Evolutionary conservation across 2,113 vertebrate species (phyloP), one percentile per base, ranked within the genome.

Genomic region (Centrocercus urophasianus): DNA sequence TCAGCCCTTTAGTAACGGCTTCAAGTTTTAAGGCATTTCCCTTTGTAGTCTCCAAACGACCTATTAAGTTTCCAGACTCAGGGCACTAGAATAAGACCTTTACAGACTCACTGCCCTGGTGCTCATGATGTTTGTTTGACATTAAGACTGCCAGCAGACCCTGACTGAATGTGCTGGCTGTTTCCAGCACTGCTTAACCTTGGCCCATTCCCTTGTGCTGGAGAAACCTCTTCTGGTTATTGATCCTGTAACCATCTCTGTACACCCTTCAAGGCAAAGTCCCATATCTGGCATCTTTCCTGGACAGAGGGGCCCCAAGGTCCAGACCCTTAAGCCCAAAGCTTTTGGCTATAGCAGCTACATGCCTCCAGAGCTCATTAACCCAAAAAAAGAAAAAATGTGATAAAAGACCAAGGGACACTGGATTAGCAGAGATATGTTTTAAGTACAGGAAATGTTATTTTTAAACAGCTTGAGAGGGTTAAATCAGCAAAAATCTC

Each of bases 401-500:
- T 50, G 63, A 88, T 80, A 93, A 76, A 91, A 76, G 59, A 8
- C 0, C 34, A 82, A 52, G 48, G 25, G 57, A 83, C 19, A 59
- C 34, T 0, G 0, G 65, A 74, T 88, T 75, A 88, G 57, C 69
- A 78, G 65, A 90, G 96, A 93, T 73, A 94, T 4, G 70, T 52
- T 88, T 86, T 75, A 88, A 90, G 88, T 20, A 88, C 65, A 84
- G 83, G 83, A 92, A 95, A 69, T 64, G 88, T 93, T 88, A 81
- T 95, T 96, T 94, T 93, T 90, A 95, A 95, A 93, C 93, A 94
- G 52, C n/a, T 72, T 69, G 57, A 81, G 95, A 86, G 90, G 80
- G 90, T 94, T 95, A 94, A 94, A 94, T 75, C 93, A 94, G 95
- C 90, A 96, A 92, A 86, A 92, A 61, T n/a, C 61, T 84, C 28